These are phyloP conservation scores for Gerris buenoi DNA, from an alignment of 1,140 invertebrate genomes.

Conservation along the genomic window DNA sequence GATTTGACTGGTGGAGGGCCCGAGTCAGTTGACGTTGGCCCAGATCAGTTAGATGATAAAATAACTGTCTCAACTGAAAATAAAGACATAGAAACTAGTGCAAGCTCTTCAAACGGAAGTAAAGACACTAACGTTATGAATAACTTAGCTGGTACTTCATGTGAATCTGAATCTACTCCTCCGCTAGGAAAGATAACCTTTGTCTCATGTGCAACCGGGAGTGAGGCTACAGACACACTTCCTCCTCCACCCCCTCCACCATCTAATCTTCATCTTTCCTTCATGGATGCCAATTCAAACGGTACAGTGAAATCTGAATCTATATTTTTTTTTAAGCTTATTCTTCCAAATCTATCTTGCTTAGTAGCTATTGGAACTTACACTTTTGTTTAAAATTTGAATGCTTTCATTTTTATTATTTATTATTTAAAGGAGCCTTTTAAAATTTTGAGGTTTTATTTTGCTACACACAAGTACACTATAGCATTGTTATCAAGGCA, in stretches of 20 bases:
- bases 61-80: no score
- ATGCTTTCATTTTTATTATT: no score
- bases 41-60: no score
- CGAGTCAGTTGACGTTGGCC: no score
- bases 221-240: slow-evolving; percentile 20
- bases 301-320: slow-evolving; percentile 5
- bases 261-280: not conserved
- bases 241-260: slow-evolving; percentile 13
- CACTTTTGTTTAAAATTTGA: not conserved
- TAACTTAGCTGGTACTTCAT: no score
- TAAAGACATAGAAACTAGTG: not conserved
- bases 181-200: slow-evolving; percentile 27
- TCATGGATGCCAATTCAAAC: slow-evolving; percentile 13
- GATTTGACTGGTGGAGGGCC: not conserved
- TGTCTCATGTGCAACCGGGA: slow-evolving; percentile 28
- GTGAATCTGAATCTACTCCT: no score
- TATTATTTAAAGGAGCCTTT: no score
- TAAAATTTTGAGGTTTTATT: no score
- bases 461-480: no score
- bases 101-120: not conserved
- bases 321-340: not conserved
- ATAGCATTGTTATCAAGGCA: no score
- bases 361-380: not conserved
- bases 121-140: no score
- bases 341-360: not conserved